Base-by-base conservation (phyloP, 2,113 vertebrate species). In the Sander vitreus region DNA sequence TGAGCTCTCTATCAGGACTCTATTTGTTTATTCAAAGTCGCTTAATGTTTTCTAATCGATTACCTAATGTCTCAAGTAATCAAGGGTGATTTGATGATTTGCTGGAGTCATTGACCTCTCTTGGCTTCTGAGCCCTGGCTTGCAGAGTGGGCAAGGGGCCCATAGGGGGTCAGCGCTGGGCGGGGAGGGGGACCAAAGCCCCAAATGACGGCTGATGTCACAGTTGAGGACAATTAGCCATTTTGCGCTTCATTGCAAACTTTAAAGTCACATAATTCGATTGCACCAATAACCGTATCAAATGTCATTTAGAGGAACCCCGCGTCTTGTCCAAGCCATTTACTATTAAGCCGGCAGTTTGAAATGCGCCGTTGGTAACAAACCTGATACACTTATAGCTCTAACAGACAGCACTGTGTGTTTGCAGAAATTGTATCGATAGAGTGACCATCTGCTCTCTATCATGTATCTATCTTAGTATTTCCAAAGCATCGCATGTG, bases 31-130 rank as follows among this genome's bases (percentile, higher is more conserved):
- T 93, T 92, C 85, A 89, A 88, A 93, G 92, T 80, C 90, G 85
- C 86, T 91, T 93, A 91, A 93, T 91, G 91, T 93, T 94, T 94
- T 94, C 93, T 93, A 94, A 94, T 96, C 93, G 94, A 94, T 94
- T 93, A 92, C 74, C 90, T 90, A 86, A 93, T 93, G 93, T 94
- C 92, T 93, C 85, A 79, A 93, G 89, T 94, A 94, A 94, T 95
- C 93, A 93, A 30, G 90, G 81, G 71, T 88, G 86, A 94, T 95
- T 93, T 94, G 84, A 77, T 88, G 88, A 93, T 95, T 93, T 95
- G 92, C 84, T 88, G 89, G 88, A 93, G 93, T 92, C 89, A 58
- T 81, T 95, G 95, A 95, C 94, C 95, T 93, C 89, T 92, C 81
- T 74, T 92, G 87, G 89, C 87, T 91, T 92, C 85, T 87, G 89